Conservation (phyloP, 2,113 vertebrate genomes). For the Prionailurus viverrinus region DNA sequence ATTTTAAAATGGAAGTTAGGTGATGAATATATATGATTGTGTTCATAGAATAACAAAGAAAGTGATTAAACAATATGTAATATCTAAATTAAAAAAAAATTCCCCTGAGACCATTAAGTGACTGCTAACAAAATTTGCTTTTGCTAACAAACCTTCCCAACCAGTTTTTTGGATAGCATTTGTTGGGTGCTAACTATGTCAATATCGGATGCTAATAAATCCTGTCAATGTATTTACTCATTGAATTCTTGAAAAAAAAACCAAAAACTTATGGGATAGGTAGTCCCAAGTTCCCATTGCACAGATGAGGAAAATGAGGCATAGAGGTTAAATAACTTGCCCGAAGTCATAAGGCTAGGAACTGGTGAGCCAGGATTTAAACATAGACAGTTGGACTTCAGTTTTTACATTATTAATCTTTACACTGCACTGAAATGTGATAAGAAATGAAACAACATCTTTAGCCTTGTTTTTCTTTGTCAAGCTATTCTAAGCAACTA, state of each 20-base stretch:
- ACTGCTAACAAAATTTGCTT: neutral
- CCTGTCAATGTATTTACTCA: neutral
- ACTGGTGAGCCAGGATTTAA: neutral
- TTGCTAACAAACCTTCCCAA: neutral
- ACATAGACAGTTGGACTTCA: neutral
- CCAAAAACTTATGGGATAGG: neutral
- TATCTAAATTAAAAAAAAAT: neutral
- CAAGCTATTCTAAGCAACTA: neutral
- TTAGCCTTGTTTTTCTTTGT: neutral
- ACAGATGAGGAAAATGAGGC: neutral
- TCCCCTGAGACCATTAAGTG: neutral
- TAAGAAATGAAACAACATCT: neutral
- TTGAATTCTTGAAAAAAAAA: neutral
- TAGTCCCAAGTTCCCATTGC: neutral
- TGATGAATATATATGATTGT: neutral
- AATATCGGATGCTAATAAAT: neutral
- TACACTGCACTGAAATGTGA: neutral
- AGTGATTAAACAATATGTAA: neutral
- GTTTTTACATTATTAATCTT: neutral
- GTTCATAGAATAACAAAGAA: neutral
- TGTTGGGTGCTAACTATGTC: neutral
- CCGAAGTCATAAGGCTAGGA: neutral
- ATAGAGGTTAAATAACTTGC: neutral
- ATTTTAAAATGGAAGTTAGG: neutral
- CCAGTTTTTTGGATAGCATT: neutral